Evolutionary conservation across 2,113 vertebrate species (phyloP), one percentile per base, ranked within the genome.

Genomic region (Poeciliopsis occidentalis): DNA sequence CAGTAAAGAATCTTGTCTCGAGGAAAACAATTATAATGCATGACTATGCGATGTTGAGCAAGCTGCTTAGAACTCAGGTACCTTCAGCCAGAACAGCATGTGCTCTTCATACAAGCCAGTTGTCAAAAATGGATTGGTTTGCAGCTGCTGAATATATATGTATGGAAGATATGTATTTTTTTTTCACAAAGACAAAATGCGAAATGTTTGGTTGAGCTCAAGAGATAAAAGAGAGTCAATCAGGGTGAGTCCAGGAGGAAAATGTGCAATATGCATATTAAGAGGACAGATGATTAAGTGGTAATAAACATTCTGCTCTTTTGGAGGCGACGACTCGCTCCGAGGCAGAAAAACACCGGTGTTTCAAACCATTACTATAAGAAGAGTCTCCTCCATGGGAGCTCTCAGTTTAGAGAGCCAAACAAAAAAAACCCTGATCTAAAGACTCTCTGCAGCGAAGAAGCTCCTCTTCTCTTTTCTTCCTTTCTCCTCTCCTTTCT

Each of bases 381-480:
- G 75, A 85, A 39, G 69, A 68, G 78, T 82, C 86, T 74, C 83
- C 87, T 82, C 91, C 70, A 81, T 89, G 83, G 85, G 88, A 89
- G 86, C 79, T 64, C 77, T 85, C 81, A 68, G 88, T 89, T 88
- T 85, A 84, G 81, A 87, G 83, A 91, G 75, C 89, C 83, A 90
- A 90, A 92, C 90, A 90, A 90, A 73, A 76, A 89, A 76, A 89
- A 82, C 71, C 79, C 69, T 77, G 81, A 87, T 88, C 87, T 93
- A 92, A 92, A 92, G 86, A 92, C 86, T 86, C 88, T 87, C 86
- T 80, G 82, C 82, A 72, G 84, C 90, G 73, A 84, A 92, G 88
- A 69, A 82, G 88, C 87, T 80, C 70, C 79, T 85, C 70, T 84
- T 85, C 72, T 84, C 64, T 81, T 85, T 70, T 84, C 64, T 85